phyloP scores from a whole-genome alignment of 1,140 invertebrate genomes.

The Pentalonia nigronervosa region DNA sequence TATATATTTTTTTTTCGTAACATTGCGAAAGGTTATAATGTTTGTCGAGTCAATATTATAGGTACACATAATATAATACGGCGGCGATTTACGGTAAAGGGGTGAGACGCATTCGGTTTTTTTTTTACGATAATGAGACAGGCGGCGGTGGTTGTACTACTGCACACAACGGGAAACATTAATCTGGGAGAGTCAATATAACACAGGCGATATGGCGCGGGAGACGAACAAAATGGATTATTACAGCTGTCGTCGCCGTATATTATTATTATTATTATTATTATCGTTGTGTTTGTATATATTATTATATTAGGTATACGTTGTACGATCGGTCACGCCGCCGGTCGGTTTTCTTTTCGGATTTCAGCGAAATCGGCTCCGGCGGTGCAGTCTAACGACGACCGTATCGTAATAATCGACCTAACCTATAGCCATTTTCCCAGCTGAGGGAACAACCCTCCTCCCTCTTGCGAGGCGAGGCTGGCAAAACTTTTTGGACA shows the following conservation, averaged over 20 bases:
- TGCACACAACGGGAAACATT: conserved; percentile 21
- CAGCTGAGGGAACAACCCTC: neutral
- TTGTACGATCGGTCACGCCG: neutral
- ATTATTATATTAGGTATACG: neutral
- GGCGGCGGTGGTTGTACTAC: neutral
- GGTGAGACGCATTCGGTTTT: conserved; percentile 8
- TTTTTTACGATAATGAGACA: conserved; percentile 10
- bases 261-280: neutral
- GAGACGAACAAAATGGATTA: neutral
- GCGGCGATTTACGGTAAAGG: neutral
- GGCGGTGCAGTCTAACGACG: neutral
- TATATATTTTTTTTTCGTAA: neutral
- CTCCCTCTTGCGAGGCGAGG: neutral
- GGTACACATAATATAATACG: neutral
- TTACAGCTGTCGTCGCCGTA: neutral
- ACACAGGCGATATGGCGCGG: neutral
- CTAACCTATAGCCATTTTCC: neutral
- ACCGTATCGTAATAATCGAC: neutral
- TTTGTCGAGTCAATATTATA: conserved; percentile 1
- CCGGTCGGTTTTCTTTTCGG: neutral
- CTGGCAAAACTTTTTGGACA: neutral
- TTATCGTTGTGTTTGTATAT: neutral
- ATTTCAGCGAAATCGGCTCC: neutral
- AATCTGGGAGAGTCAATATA: conserved; percentile 40
- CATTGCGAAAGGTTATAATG: conserved; percentile 14